Conservation (phyloP, 2,797 vertebrate genomes). For the Trachops cirrhosus region DNA sequence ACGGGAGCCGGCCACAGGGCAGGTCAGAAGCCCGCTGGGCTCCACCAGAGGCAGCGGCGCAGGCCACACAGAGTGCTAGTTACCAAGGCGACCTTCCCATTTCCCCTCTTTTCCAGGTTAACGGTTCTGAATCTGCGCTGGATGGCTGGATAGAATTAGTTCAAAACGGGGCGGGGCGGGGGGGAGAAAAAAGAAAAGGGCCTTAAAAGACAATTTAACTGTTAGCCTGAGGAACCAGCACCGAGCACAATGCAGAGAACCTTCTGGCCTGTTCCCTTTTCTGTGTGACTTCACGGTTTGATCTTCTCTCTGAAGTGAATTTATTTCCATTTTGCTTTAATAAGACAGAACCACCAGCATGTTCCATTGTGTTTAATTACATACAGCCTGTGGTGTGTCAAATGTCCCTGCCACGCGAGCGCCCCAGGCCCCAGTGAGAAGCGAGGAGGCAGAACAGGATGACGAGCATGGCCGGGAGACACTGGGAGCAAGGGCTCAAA, state of each 20-base stretch:
- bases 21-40: fast-evolving
- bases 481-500: background rate
- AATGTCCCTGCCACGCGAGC: background rate
- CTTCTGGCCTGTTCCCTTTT: slow-evolving; percentile 21
- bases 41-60: background rate
- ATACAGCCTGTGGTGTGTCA: slow-evolving; percentile 3
- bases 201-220: slow-evolving; percentile 56
- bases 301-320: slow-evolving; percentile 50
- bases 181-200: background rate
- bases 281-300: background rate
- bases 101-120: slow-evolving; percentile 56
- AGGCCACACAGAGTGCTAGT: background rate
- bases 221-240: background rate
- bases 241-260: background rate
- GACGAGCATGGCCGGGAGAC: fast-evolving
- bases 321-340: slow-evolving; percentile 59
- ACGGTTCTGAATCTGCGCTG: slow-evolving; percentile 57
- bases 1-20: too few species aligned
- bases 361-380: slow-evolving; percentile 36
- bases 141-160: slow-evolving; percentile 55
- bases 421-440: background rate
- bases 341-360: background rate
- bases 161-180: slow-evolving; percentile 47
- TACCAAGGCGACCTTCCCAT: slow-evolving; percentile 70
- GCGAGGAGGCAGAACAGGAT: background rate